These are phyloP conservation scores for Acrossocheilus wenchowensis DNA, from an alignment of 2,797 vertebrate genomes.

Conservation along the genomic window DNA sequence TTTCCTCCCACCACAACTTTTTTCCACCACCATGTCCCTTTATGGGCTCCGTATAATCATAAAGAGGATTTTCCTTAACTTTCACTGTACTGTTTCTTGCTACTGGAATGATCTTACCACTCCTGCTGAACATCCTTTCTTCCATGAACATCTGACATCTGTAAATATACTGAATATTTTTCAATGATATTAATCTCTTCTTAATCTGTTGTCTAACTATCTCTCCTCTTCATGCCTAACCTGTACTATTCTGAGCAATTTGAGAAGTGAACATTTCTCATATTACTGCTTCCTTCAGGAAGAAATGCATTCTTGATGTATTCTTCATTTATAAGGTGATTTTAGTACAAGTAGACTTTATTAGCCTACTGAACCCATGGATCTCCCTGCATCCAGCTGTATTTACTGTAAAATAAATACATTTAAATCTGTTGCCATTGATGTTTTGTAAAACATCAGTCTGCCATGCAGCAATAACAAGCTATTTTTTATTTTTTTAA, in stretches of 20 bases:
- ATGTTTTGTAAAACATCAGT: constrained; percentile 61
- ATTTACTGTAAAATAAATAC: not conserved
- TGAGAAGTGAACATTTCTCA: not conserved
- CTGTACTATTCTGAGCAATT: not conserved
- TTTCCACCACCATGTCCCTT: too few relatives aligned
- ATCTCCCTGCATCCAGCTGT: not conserved
- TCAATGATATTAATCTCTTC: not conserved
- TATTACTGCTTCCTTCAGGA: not conserved
- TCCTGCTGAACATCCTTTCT: not conserved
- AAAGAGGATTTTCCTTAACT: not conserved
- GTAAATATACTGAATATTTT: not conserved
- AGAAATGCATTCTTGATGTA: not conserved
- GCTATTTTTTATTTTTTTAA: not conserved
- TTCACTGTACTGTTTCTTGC: not conserved
- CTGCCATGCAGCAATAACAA: constrained; percentile 44
- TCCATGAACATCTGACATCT: not conserved
- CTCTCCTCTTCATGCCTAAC: not conserved
- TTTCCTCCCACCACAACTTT: too few relatives aligned
- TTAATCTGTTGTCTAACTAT: not conserved
- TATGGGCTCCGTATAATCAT: not conserved
- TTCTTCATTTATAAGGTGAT: not conserved
- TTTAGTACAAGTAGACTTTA: not conserved
- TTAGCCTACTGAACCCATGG: not conserved
- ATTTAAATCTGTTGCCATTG: not conserved
- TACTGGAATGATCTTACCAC: not conserved